Conservation (phyloP, 2,113 vertebrate species). For the Paralichthys olivaceus region DNA sequence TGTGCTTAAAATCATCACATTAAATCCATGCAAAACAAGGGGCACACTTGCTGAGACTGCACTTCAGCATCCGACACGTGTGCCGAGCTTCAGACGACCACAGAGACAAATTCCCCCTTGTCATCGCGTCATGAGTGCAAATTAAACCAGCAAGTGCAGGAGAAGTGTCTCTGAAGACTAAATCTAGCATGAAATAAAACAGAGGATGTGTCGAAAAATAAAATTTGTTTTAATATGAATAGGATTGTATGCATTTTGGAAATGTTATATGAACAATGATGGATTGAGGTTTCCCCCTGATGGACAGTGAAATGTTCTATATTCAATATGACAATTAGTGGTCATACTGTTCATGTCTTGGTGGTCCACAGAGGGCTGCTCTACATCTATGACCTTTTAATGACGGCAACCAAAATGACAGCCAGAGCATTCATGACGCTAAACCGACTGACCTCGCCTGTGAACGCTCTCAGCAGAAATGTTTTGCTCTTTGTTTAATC, state of each 20-base stretch:
- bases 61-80: neutral
- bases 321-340: neutral
- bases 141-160: too few relatives aligned
- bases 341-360: neutral
- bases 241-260: neutral
- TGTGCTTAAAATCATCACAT: too few relatives aligned
- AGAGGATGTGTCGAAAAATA: neutral
- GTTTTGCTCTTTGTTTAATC: neutral
- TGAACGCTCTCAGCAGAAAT: neutral
- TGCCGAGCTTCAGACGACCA: too few relatives aligned
- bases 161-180: neutral
- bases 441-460: neutral
- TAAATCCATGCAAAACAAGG: too few relatives aligned
- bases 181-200: neutral
- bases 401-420: neutral
- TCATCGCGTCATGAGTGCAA: too few relatives aligned
- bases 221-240: too few relatives aligned
- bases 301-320: neutral
- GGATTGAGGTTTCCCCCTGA: neutral
- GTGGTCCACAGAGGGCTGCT: neutral
- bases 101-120: too few relatives aligned
- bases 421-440: neutral
- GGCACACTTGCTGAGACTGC: neutral
- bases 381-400: slow-evolving; percentile 10
- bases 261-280: neutral